Base-by-base conservation (phyloP, 2,888 invertebrate species). In the Pandemis heparana region DNA sequence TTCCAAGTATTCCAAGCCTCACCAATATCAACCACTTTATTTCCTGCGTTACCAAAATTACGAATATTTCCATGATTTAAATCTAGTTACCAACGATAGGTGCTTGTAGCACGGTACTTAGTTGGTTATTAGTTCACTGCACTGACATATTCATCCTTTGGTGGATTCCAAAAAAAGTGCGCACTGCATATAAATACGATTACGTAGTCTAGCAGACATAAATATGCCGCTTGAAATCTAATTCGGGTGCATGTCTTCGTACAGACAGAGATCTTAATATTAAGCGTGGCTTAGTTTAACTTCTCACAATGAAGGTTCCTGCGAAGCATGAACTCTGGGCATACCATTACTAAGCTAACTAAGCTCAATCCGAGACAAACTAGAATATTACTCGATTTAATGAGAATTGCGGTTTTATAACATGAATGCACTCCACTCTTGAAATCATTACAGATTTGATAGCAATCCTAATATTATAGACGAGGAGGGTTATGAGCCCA, bases 221-320 rank as follows among this genome's bases (percentile, higher is more conserved):
- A n/a, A n/a, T n/a, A n/a, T 9, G 14, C 4, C 18, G 53, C 48
- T 53, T 53, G 16, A 16, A 53, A 53, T 53, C 53, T 53, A 53
- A 53, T 53, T 53, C 18, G 18, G 53, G 16, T 53, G 18, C 53
- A 9, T 9, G 53, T 53, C 53, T n/a, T 53, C 18, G n/a, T 48
- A 48, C 18, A 53, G n/a, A 53, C 53, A 32, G 23, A 32, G 23
- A 46, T 46, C 46, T 53, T 53, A 16, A 53, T 5, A 53, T 53
- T 53, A 53, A 53, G 53, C 18, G 16, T 53, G 53, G 53, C 53
- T 53, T n/a, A 53, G 12, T 51, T 51, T 53, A 53, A 53, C 18
- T 53, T 53, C 6, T 18, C 18, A 53, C 53, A 53, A 53, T 53
- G 53, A 53, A 9, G 18, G 0, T 8, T 9, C 9, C 9, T 48